Evolutionary conservation across 1,140 invertebrate species (phyloP).

Genomic region (Adelges cooleyi): DNA sequence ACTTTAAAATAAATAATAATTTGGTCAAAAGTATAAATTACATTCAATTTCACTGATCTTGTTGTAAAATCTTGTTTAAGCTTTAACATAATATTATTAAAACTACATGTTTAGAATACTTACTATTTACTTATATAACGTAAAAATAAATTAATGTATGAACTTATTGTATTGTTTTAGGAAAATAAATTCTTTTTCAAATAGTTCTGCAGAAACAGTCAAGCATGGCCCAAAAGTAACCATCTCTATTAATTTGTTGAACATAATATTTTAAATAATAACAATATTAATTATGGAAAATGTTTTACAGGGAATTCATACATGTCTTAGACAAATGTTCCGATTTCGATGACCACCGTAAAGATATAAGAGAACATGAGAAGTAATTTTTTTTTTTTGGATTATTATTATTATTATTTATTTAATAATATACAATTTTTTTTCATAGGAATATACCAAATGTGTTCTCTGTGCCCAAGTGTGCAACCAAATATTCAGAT

Average conservation of each 20-base stretch:
- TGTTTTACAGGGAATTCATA: not conserved
- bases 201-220: not conserved
- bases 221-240: not conserved
- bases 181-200: not conserved
- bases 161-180: not conserved
- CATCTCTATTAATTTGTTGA: not conserved
- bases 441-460: no score
- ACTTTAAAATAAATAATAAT: no score
- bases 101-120: not conserved
- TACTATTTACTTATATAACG: not conserved
- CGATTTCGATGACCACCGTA: not conserved
- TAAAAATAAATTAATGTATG: not conserved
- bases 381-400: not conserved
- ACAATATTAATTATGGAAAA: not conserved
- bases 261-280: not conserved
- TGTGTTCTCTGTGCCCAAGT: no score
- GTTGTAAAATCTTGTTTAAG: no score
- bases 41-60: no score
- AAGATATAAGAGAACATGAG: not conserved
- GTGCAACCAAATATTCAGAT: no score
- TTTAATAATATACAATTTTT: no score
- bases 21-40: no score
- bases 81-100: not conserved
- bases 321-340: not conserved
- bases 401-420: no score